Evolutionary conservation across 2,113 vertebrate genomes (phyloP).

Genomic region (Lagopus leucura): DNA sequence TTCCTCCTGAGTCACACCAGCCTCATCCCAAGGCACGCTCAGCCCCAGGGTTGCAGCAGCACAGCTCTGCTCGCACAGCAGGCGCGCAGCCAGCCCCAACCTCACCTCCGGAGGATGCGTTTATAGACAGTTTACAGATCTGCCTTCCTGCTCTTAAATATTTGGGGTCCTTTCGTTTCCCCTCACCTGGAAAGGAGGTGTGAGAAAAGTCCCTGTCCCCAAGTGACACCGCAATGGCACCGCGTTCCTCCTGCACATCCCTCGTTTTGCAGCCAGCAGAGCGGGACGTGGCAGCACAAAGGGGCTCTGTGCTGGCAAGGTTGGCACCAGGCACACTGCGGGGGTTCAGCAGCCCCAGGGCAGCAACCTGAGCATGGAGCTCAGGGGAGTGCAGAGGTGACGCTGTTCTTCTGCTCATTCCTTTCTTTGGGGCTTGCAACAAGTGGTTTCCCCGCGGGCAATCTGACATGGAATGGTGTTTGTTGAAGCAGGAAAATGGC

Average conservation of each 20-base stretch:
- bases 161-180: slow-evolving; percentile 29
- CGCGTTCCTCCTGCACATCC: background rate
- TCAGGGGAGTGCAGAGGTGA: background rate
- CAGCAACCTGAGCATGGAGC: background rate
- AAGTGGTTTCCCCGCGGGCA: background rate
- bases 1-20: background rate
- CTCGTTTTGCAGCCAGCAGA: background rate
- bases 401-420: fast-evolving
- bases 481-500: background rate
- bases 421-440: background rate
- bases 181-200: slow-evolving; percentile 36
- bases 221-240: background rate
- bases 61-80: background rate
- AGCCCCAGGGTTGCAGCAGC: no score
- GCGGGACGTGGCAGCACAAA: background rate
- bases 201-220: background rate
- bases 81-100: background rate
- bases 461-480: background rate
- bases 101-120: slow-evolving; percentile 41
- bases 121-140: slow-evolving; percentile 51
- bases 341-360: background rate
- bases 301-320: background rate
- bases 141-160: slow-evolving; percentile 48
- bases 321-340: background rate
- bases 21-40: fast-evolving